Evolutionary conservation across 30 jellyfish, hydroid and myxozoan species (phyloP).

Genomic region (Aurelia sp.): DNA sequence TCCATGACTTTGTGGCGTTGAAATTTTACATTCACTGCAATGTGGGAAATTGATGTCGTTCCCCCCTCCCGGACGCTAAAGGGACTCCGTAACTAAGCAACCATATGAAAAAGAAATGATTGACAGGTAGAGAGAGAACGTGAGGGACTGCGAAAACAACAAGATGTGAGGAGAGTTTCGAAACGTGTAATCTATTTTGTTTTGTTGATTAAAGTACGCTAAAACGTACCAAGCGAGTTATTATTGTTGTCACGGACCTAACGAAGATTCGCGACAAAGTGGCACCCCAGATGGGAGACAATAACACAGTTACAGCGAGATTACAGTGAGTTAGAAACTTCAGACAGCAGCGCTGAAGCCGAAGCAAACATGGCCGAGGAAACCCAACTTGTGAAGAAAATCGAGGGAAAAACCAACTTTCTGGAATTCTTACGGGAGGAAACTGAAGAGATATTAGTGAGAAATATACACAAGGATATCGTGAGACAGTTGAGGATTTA

Average conservation of each 20-base stretch:
- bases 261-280: constrained; percentile 30
- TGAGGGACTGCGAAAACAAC: constrained; percentile 14
- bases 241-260: constrained; percentile 33
- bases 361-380: not conserved
- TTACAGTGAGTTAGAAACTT: not conserved
- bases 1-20: no score
- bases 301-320: no score
- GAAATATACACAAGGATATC: not conserved
- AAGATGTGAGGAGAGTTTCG: constrained; percentile 31
- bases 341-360: not conserved
- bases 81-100: constrained; percentile 33
- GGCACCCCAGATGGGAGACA: not conserved
- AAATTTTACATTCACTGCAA: no score
- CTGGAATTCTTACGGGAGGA: not conserved
- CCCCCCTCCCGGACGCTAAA: constrained; percentile 46
- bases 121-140: constrained; percentile 13
- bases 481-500: not conserved
- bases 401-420: not conserved
- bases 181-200: constrained; percentile 1
- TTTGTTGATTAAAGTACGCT: constrained; percentile 14
- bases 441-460: not conserved
- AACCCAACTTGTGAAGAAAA: not conserved
- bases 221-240: constrained; percentile 22
- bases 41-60: constrained; percentile 36
- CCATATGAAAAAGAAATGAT: constrained; percentile 6